Evolutionary conservation across 2,113 vertebrate species (phyloP), one percentile per base, ranked within the genome.

Genomic region (Callaeas wilsoni): DNA sequence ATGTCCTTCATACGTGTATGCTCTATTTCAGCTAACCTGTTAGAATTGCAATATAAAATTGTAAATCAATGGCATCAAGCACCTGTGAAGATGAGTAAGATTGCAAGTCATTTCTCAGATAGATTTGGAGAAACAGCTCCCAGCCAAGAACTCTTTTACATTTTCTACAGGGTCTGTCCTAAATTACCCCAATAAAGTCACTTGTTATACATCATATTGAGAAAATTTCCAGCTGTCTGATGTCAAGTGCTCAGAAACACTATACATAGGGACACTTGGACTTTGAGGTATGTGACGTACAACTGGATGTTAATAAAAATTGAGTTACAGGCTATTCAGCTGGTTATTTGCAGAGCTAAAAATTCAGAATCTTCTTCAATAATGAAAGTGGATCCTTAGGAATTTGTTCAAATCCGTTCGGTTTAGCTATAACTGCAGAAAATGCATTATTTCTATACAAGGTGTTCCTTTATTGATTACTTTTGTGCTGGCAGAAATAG

Each of bases 11-110:
- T 96, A 96, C 55, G 9, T 96, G 95, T 96, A 93, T 93, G 94
- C 84, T 97, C 96, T 97, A 95, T 97, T 97, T 97, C 97, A 97
- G 96, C 97, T 96, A 97, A 97, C 97, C 93, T 95, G 97, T 89
- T 97, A 93, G 95, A 97, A 97, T 78, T 96, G 96, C 93, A 93
- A 89, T 96, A 95, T 96, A 95, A 96, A 96, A 96, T 96, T 97
- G 95, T 93, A 95, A 96, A 97, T 97, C 95, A 97, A 84, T 97
- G 94, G 95, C 96, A 96, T 93, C 96, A 96, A 97, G 94, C 90
- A 96, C 96, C 96, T 96, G 94, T 89, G 95, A 96, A 97, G 92
- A 97, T 96, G 92, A 96, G 82, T 73, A 91, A 95, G 96, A 97
- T 94, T 96, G 92, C 94, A 96, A 97, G 93, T 92, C 93, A 96